Evolutionary conservation across 2,113 vertebrate genomes (phyloP), one percentile per base, ranked within the genome.

Genomic region (Loxodonta africana): DNA sequence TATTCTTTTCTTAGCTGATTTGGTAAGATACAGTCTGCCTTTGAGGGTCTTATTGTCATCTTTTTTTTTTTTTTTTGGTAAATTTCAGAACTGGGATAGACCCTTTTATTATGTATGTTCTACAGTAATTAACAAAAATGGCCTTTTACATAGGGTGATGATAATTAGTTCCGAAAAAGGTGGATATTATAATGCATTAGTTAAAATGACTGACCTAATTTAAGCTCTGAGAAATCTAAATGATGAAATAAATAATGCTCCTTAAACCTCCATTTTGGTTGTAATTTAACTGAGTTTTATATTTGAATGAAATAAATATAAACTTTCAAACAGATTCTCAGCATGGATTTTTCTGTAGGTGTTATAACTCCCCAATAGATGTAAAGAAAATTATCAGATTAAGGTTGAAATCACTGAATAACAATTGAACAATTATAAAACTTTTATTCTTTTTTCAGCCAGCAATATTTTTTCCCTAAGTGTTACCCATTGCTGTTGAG

Each of bases 121-220:
- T 86, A 95, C 1, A 90, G 67, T 85, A 95, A 93, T 92, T 93
- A 93, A 88, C 89, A 94, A 81, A 92, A 95, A 57, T 86, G 51
- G 28, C 20, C n/a, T 37, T 84, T 90, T 91, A 2, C 71, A 48
- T 20, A 73, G 2, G 17, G 4, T 65, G 21, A 67, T 76, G 18
- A 77, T 94, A 76, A 95, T 83, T 83, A 86, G 14, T 90, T 46
- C 26, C 80, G 73, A 67, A 89, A 74, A n/a, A 62, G 53, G 78
- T 91, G 30, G 28, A 12, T 85, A 77, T 83, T 90, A n/a, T 23
- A 90, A 81, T 60, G 6, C 30, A 71, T 78, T 96, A 46, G 60
- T 96, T 96, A 94, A 95, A 97, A 98, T 96, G 90, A 51, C 95
- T 85, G 84, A 62, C 83, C 41, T 74, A 14, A 53, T 90, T 96